Evolutionary conservation across 2,113 vertebrate species (phyloP), one percentile per base, ranked within the genome.

Genomic region (Ammospiza nelsoni): DNA sequence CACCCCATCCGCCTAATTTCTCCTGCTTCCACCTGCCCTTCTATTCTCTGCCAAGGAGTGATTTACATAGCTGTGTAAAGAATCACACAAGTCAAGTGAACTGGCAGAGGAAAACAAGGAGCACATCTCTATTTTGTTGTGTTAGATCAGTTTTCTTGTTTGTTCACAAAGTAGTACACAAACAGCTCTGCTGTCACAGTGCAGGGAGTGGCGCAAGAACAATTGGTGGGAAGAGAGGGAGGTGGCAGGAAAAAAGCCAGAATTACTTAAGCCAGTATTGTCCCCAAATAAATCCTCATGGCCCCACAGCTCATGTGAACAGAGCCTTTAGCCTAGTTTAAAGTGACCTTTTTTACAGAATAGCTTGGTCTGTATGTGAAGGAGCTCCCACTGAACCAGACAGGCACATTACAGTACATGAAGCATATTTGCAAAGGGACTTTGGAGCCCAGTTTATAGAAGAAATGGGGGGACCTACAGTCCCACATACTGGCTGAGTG

Each of bases 271-370:
- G 84, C 27, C 20, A 14, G 35, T 66, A 39, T 80, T 68, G 3
- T 93, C 79, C 93, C 76, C 52, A 74, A 67, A 63, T 46, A 95
- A 96, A 89, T 95, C 92, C 59, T 95, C 21, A 9, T 63, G 88
- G 94, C 80, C 39, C 14, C 72, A 55, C 33, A 88, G 63, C 72
- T 88, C 51, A 39, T 90, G 35, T 74, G 88, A 88, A 66, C 59
- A 69, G 72, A 92, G 51, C 72, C 54, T 63, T 85, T 66, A 69
- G 41, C 87, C 67, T n/a, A 46, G 21, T 75, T 92, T 89, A 69
- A 88, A 90, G 39, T 82, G 86, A 88, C 51, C 67, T 94, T 74
- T 90, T 55, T 77, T 93, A 88, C 75, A 51, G 67, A 93, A 79
- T 29, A 90, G 35, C 29, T 69, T 77, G 51, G 77, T 80, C 75